phyloP scores from a whole-genome alignment of 2,113 vertebrate genomes.

The Opisthocomus hoazin region DNA sequence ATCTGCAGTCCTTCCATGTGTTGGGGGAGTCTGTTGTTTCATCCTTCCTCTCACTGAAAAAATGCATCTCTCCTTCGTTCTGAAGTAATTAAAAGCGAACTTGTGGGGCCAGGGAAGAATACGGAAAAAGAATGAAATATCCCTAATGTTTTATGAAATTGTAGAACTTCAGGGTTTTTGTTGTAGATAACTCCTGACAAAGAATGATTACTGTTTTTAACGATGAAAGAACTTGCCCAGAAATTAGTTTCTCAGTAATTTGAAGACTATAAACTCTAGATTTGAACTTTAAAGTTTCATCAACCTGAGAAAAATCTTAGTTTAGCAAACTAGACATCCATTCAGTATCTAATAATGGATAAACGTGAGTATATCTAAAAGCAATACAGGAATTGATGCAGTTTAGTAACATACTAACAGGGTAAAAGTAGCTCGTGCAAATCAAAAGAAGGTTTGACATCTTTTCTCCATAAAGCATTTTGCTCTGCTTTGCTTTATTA shows the following conservation, averaged over 20 bases:
- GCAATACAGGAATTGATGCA: neutral
- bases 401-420: neutral
- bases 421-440: neutral
- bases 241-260: neutral
- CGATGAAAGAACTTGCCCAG: neutral
- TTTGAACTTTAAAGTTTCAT: neutral
- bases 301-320: neutral
- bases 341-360: neutral
- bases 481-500: neutral
- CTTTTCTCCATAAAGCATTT: neutral
- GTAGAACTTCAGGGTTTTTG: neutral
- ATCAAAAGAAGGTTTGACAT: neutral
- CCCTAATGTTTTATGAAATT: neutral
- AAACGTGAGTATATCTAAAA: neutral
- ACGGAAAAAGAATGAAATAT: neutral
- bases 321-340: neutral
- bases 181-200: neutral
- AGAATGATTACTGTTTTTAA: neutral
- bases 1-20: neutral
- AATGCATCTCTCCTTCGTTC: neutral
- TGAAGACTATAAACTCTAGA: neutral
- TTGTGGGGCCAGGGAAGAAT: neutral
- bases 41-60: neutral
- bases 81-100: neutral
- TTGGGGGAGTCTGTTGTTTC: neutral